phyloP scores from a whole-genome alignment of 35 echinoderm and acorn worm genomes.

The Apostichopus californicus region DNA sequence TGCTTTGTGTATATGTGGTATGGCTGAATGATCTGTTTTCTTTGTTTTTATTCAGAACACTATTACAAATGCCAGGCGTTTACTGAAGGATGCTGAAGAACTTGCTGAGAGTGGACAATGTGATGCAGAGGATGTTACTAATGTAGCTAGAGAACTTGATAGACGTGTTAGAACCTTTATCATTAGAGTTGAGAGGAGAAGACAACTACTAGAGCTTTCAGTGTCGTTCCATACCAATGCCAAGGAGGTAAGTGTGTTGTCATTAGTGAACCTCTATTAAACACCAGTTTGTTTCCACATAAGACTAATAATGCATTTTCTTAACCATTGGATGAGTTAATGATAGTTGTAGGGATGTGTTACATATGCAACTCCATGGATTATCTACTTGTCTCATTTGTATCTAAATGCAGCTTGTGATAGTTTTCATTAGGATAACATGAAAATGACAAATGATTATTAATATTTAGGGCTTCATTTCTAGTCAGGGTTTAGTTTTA shows the following conservation, averaged over 20 bases:
- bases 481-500: too few species aligned
- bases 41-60: constrained; percentile 78
- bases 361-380: neutral
- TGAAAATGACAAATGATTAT: too few species aligned
- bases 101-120: constrained; percentile 93
- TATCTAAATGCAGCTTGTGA: neutral
- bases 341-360: neutral
- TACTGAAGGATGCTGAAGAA: constrained; percentile 81
- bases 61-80: constrained; percentile 91
- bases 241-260: constrained; percentile 77
- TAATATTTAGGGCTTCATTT: too few species aligned
- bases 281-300: too few species aligned
- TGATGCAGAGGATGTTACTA: constrained; percentile 83
- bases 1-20: too few species aligned
- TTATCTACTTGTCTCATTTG: neutral
- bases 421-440: neutral
- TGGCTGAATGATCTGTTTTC: neutral
- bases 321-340: too few species aligned
- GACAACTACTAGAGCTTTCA: constrained; percentile 86
- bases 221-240: constrained; percentile 95
- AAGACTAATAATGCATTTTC: too few species aligned
- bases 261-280: too few species aligned
- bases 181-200: constrained; percentile 68
- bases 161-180: constrained; percentile 84
- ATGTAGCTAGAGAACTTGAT: constrained; percentile 79